A percentile compares a stretch with the other conserved stretches of the same genome.
phyloP scores from a whole-genome alignment of 2,113 vertebrate genomes.

The Glaucidium brasilianum region DNA sequence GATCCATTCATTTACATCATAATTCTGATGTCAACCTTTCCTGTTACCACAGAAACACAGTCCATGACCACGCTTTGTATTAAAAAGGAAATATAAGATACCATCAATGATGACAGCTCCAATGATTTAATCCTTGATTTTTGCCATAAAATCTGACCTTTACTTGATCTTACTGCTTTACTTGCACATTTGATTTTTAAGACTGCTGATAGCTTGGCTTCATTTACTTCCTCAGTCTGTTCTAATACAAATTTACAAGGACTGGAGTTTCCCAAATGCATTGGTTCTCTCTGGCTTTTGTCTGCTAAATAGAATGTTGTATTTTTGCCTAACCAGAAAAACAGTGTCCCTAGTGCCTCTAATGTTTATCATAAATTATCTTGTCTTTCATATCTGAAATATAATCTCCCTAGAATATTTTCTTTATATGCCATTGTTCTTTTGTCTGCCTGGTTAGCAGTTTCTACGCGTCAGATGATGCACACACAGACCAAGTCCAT shows the following conservation, averaged over 20 bases:
- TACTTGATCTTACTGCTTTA: slow-evolving; percentile 38
- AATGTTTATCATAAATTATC: slow-evolving; percentile 22
- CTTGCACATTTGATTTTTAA: slow-evolving; percentile 20
- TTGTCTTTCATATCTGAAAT: neutral
- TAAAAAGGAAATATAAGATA: slow-evolving; percentile 42
- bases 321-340: neutral
- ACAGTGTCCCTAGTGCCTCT: neutral
- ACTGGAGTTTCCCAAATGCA: neutral
- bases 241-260: neutral
- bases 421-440: slow-evolving; percentile 14
- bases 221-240: slow-evolving; percentile 2
- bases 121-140: slow-evolving; percentile 50
- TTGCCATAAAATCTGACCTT: slow-evolving; percentile 48
- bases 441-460: neutral
- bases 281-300: neutral
- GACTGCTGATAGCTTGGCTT: neutral
- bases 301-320: neutral
- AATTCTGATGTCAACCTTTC: slow-evolving; percentile 26
- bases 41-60: slow-evolving; percentile 53
- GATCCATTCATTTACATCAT: slow-evolving; percentile 44
- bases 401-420: slow-evolving; percentile 11
- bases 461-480: slow-evolving; percentile 13
- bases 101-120: slow-evolving; percentile 17
- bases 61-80: neutral
- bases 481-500: slow-evolving; percentile 22